phyloP scores from a whole-genome alignment of 2,888 invertebrate species.

The Achlya flavicornis region DNA sequence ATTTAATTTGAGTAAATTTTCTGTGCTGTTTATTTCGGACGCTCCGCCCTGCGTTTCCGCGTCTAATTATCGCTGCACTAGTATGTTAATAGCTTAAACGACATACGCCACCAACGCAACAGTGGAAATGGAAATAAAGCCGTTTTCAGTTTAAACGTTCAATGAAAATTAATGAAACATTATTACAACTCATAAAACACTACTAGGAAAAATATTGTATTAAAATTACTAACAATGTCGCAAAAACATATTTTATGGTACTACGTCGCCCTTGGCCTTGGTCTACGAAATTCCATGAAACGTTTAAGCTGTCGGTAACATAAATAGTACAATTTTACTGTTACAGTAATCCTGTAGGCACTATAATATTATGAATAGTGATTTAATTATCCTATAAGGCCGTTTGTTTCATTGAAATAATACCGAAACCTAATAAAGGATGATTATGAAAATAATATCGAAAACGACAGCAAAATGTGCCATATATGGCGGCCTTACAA shows the following conservation, averaged over 20 bases:
- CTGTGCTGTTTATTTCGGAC: slow-evolving; percentile 1
- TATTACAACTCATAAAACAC: not conserved
- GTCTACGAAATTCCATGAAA: no score
- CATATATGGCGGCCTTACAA: not conserved
- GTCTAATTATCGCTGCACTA: slow-evolving; percentile 4
- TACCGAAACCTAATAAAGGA: not conserved
- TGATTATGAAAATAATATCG: not conserved
- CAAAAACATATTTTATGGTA: no score
- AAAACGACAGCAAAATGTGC: not conserved
- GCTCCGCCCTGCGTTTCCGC: slow-evolving; percentile 2
- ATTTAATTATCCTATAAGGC: not conserved
- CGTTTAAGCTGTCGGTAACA: no score
- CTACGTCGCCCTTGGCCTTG: no score
- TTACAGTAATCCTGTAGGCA: no score
- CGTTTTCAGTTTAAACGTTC: not conserved
- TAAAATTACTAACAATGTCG: no score
- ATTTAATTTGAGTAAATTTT: not conserved
- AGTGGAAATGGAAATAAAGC: slow-evolving; percentile 1
- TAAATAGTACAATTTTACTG: no score
- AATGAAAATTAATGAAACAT: not conserved
- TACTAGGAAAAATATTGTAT: no score
- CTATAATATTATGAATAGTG: no score
- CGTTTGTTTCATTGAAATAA: not conserved
- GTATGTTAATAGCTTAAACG: not conserved
- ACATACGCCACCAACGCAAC: not conserved